Percentiles rank a stretch among this genome's conserved stretches.
Conservation (phyloP, 2,113 vertebrate genomes). For the Macaca mulatta region DNA sequence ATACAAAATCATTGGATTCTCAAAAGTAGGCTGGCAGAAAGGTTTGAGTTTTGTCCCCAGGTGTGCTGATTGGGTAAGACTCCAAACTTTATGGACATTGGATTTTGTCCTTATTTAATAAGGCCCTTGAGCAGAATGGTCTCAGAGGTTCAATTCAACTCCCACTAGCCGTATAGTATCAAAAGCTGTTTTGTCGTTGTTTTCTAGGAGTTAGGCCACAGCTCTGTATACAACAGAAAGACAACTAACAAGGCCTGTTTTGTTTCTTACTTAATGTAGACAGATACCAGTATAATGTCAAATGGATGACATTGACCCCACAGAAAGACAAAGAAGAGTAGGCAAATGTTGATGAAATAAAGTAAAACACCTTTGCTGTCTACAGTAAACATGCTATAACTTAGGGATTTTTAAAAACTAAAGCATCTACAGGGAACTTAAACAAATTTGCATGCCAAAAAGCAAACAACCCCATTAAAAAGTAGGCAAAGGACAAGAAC, state of each 20-base stretch:
- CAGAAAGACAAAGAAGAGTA: fast-evolving
- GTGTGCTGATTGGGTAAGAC: fast-evolving
- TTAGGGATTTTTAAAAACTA: background rate
- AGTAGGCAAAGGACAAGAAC: no score
- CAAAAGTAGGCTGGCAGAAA: background rate
- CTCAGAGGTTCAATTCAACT: background rate
- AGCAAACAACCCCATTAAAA: no score
- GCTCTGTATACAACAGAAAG: fast-evolving
- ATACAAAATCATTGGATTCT: fast-evolving
- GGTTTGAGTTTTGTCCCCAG: fast-evolving
- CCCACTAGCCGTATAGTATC: background rate
- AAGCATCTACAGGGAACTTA: background rate
- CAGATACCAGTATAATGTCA: background rate
- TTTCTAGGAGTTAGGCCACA: no score
- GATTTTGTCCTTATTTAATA: background rate
- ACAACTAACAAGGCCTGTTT: background rate
- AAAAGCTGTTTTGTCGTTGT: background rate
- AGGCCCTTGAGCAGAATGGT: background rate
- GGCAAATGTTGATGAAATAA: fast-evolving
- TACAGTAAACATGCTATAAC: fast-evolving
- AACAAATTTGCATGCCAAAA: no score
- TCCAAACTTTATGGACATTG: background rate
- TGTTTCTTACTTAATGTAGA: background rate
- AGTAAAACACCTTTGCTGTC: background rate
- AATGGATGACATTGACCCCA: fast-evolving